A percentile compares a stretch with the other conserved stretches of the same genome.
phyloP scores from a whole-genome alignment of 2,888 invertebrate genomes.

The Temnothorax rugatulus region DNA sequence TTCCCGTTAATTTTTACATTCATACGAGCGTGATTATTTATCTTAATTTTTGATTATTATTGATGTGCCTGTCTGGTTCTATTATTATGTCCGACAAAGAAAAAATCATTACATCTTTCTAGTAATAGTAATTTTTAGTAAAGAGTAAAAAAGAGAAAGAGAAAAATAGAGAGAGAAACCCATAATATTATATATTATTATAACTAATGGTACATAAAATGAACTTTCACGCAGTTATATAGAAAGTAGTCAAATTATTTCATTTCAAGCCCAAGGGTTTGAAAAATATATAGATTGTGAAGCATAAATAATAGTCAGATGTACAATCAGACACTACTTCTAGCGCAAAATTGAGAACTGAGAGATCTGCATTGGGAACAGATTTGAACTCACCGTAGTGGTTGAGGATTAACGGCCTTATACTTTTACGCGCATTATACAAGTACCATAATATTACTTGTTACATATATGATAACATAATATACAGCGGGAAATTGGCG shows the following conservation, averaged over 20 bases:
- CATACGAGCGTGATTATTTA: too few species aligned
- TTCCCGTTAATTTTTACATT: too few species aligned
- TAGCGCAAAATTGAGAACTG: neutral
- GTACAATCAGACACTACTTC: neutral
- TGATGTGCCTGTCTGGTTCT: neutral
- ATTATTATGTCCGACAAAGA: neutral
- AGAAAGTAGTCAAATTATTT: neutral
- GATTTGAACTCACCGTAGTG: slow-evolving; percentile 8
- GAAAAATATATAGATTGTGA: neutral
- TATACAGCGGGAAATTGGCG: slow-evolving; percentile 55
- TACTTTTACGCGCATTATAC: slow-evolving; percentile 51
- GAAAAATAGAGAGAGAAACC: neutral
- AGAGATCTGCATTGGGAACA: slow-evolving; percentile 4
- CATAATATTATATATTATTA: neutral
- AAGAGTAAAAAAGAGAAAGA: neutral
- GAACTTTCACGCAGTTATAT: neutral
- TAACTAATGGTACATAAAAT: neutral
- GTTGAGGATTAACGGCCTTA: slow-evolving; percentile 37
- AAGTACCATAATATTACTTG: slow-evolving; percentile 39
- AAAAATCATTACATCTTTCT: neutral
- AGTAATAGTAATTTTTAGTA: neutral
- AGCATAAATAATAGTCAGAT: neutral
- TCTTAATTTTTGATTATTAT: slow-evolving; percentile 7
- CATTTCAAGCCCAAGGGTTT: neutral
- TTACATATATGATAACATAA: slow-evolving; percentile 67